A percentile compares a stretch with the other conserved stretches of the same genome.
Evolutionary conservation across 2,888 invertebrate genomes (phyloP).

Genomic region (Fragum sueziense): DNA sequence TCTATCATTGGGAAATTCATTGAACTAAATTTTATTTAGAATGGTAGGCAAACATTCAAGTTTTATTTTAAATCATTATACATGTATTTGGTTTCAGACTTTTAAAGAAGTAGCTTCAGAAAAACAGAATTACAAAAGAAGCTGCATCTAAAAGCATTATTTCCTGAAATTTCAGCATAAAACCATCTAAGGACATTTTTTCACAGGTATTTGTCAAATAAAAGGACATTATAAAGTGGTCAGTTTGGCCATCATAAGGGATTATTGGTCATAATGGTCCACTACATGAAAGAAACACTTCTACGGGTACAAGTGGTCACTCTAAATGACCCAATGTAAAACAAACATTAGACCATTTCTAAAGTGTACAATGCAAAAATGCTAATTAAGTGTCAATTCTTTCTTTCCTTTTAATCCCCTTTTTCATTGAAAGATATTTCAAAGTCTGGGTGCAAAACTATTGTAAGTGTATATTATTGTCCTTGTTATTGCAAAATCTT

Average conservation of each 20-base stretch:
- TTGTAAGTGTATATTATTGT: too few relatives aligned
- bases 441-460: too few relatives aligned
- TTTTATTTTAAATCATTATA: too few relatives aligned
- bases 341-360: slow-evolving; percentile 20
- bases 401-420: background rate
- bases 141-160: too few relatives aligned
- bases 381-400: slow-evolving; percentile 24
- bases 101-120: too few relatives aligned
- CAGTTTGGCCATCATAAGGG: slow-evolving; percentile 18
- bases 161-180: slow-evolving; percentile 19
- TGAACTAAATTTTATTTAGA: too few relatives aligned
- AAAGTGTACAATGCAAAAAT: background rate
- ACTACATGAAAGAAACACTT: slow-evolving; percentile 21
- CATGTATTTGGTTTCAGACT: too few relatives aligned
- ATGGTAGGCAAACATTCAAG: too few relatives aligned
- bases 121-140: too few relatives aligned
- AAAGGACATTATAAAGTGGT: slow-evolving; percentile 13
- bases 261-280: slow-evolving; percentile 25
- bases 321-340: slow-evolving; percentile 22
- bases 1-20: too few relatives aligned
- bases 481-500: too few relatives aligned
- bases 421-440: background rate
- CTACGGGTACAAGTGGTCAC: slow-evolving; percentile 15
- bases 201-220: slow-evolving; percentile 24
- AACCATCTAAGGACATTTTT: slow-evolving; percentile 4